Conservation (phyloP, 2,113 vertebrate species). For the Gobio gobio region DNA sequence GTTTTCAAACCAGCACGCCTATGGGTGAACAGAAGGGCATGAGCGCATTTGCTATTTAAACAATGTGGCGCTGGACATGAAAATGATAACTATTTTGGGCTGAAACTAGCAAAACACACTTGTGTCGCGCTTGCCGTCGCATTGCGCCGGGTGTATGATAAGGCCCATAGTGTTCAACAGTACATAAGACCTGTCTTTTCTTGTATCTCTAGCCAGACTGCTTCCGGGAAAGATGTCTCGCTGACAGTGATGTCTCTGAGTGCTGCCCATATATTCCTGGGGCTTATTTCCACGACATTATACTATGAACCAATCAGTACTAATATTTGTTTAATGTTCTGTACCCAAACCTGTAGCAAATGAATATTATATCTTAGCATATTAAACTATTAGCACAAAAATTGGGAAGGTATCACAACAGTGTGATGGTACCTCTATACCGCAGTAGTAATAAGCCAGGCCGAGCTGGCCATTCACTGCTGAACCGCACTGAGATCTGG, state of each 20-base stretch:
- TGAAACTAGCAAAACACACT: no score
- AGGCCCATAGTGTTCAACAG: no score
- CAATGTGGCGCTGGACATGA: no score
- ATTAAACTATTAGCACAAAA: background rate
- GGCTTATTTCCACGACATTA: background rate
- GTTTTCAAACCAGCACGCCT: no score
- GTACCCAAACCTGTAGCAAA: background rate
- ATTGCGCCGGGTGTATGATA: no score
- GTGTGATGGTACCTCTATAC: conserved; percentile 84
- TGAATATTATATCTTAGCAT: background rate
- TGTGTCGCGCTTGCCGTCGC: no score
- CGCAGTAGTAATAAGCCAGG: conserved; percentile 83
- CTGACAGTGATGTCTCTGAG: background rate
- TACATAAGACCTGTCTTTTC: no score
- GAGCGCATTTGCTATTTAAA: no score
- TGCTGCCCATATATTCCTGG: background rate
- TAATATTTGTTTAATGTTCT: background rate
- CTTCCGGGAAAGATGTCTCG: background rate
- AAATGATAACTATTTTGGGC: no score
- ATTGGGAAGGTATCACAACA: background rate
- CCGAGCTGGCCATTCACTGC: conserved; percentile 76
- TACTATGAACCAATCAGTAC: background rate
- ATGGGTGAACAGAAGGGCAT: no score
- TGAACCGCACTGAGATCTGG: conserved; percentile 87
- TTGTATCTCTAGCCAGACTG: background rate